Conservation (phyloP, 2,797 vertebrate species). For the Pteronotus mesoamericanus region DNA sequence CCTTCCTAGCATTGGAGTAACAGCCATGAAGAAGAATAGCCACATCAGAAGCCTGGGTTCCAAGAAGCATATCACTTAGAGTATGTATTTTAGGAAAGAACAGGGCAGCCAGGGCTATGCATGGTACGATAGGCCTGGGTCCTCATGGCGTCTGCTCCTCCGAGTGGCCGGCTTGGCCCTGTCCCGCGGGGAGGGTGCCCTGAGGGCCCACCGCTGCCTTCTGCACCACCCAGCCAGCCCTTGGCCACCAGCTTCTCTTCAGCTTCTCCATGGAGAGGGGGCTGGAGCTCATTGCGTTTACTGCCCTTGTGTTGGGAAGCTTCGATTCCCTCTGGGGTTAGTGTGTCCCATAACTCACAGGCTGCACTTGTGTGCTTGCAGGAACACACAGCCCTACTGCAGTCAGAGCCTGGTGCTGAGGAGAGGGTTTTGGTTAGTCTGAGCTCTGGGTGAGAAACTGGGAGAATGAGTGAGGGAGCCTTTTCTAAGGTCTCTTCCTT, state of each 20-base stretch:
- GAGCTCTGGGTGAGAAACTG: not conserved
- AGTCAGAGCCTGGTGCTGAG: not conserved
- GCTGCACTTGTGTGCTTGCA: not conserved
- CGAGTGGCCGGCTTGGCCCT: not conserved
- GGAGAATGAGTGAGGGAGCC: not conserved
- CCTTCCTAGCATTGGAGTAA: not conserved
- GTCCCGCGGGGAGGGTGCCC: not conserved
- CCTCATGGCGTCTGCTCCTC: not conserved
- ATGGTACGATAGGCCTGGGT: fast-evolving
- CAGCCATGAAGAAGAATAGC: not conserved
- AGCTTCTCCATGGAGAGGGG: not conserved
- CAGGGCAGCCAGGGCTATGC: not conserved
- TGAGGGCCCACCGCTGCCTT: not conserved
- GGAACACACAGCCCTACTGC: not conserved
- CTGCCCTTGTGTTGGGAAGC: not conserved
- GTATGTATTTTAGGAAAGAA: fast-evolving
- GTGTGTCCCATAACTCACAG: not conserved
- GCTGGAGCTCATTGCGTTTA: not conserved
- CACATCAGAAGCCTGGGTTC: not conserved
- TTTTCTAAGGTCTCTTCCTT: conserved; percentile 20
- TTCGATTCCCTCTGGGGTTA: not conserved
- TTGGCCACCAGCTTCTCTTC: not conserved
- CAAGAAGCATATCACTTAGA: fast-evolving
- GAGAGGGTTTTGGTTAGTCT: not conserved
- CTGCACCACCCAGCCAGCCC: fast-evolving